These are phyloP conservation scores for Acanthochromis polyacanthus DNA, from an alignment of 2,113 vertebrate genomes.

Conservation along the genomic window DNA sequence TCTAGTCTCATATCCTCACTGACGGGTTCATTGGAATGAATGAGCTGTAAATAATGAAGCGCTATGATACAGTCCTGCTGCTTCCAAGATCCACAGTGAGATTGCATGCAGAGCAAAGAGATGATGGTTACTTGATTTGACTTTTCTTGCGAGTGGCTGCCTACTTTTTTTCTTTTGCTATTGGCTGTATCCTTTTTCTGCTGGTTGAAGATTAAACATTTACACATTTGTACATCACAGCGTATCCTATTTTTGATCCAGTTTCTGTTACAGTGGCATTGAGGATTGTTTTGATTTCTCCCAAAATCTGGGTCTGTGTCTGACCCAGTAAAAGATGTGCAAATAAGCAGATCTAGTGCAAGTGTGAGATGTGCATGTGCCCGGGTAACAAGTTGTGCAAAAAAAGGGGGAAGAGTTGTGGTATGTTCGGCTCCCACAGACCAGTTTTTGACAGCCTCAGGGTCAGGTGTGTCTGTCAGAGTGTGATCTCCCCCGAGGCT, in stretches of 20 bases:
- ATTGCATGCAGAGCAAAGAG: constrained; percentile 35
- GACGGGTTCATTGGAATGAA: constrained; percentile 48
- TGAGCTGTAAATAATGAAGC: constrained; percentile 70
- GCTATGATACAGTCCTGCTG: constrained; percentile 41
- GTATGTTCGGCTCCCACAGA: constrained; percentile 9
- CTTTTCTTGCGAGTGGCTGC: constrained; percentile 10
- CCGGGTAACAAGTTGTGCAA: not conserved
- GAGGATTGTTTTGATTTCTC: not conserved
- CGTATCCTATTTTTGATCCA: constrained; percentile 8
- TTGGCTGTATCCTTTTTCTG: constrained; percentile 3
- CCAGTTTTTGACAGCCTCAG: not conserved
- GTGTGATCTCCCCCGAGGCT: constrained; percentile 19
- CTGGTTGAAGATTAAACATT: constrained; percentile 21
- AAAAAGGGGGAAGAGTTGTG: not conserved
- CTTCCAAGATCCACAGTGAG: constrained; percentile 23
- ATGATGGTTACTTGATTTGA: constrained; percentile 43
- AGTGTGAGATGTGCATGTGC: not conserved
- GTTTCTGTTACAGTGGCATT: not conserved
- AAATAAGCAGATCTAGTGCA: not conserved
- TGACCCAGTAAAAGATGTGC: not conserved
- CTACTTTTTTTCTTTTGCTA: not conserved
- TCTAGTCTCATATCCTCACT: constrained; percentile 9
- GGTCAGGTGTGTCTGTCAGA: constrained; percentile 53
- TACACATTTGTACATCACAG: not conserved
- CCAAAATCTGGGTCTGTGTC: not conserved